Conservation (phyloP, 2,797 vertebrate species). For the Siniperca obscura region DNA sequence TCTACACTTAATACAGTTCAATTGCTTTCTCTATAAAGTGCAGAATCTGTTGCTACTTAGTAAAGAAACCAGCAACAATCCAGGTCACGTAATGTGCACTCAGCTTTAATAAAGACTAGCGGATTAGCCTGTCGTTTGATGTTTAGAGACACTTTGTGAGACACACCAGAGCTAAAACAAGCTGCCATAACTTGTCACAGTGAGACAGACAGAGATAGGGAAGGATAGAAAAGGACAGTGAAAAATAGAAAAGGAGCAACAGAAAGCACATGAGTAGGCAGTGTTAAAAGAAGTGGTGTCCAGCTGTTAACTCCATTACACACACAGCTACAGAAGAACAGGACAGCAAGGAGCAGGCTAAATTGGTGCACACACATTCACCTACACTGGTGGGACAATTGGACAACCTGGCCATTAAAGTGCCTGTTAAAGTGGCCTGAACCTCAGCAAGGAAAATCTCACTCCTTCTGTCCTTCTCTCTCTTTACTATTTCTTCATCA, state of each 20-base stretch:
- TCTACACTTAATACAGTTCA: neutral
- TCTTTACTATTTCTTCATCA: conserved; percentile 15
- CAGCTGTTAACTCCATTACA: conserved; percentile 83
- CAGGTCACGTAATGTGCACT: conserved; percentile 19
- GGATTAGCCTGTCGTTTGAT: conserved; percentile 37
- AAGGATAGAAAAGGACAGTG: conserved; percentile 19
- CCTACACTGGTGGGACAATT: conserved; percentile 70
- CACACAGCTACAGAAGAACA: conserved; percentile 79
- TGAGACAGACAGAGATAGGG: conserved; percentile 16
- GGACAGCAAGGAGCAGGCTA: conserved; percentile 68
- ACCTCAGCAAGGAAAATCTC: conserved; percentile 51
- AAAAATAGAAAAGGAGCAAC: conserved; percentile 34
- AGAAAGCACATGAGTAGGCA: conserved; percentile 61
- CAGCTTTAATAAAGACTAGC: conserved; percentile 20
- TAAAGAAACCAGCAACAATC: conserved; percentile 17
- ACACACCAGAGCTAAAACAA: conserved; percentile 43
- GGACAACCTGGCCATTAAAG: conserved; percentile 68
- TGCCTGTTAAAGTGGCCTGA: conserved; percentile 68
- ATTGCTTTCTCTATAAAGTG: neutral
- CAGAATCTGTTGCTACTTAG: conserved; percentile 1
- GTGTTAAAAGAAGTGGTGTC: conserved; percentile 78
- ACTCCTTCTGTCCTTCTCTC: conserved; percentile 4
- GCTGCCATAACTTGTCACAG: conserved; percentile 54
- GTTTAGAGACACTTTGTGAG: conserved; percentile 37
- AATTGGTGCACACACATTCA: conserved; percentile 69